phyloP scores from a whole-genome alignment of 2,113 vertebrate genomes.

The Steatornis caripensis region DNA sequence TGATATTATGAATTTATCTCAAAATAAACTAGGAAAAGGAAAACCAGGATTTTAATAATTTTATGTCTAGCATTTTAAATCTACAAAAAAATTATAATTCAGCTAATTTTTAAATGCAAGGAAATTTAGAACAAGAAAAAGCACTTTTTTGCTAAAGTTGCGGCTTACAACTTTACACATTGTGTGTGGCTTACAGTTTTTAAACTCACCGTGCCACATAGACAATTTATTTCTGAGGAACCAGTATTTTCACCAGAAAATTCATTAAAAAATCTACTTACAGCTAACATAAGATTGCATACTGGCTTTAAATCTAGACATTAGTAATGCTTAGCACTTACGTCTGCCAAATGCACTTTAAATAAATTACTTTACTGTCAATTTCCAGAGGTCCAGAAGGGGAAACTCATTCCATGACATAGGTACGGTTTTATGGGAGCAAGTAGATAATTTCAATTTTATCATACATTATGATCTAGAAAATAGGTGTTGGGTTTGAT shows the following conservation, averaged over 20 bases:
- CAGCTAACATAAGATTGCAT: neutral
- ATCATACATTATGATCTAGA: neutral
- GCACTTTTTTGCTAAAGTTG: neutral
- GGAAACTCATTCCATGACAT: neutral
- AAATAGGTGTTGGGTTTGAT: neutral
- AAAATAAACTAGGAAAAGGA: neutral
- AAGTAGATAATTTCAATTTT: neutral
- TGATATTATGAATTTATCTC: neutral
- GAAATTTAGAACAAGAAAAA: neutral
- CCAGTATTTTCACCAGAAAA: neutral
- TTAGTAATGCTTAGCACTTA: neutral
- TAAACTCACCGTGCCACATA: neutral
- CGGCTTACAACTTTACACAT: neutral
- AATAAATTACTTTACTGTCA: neutral
- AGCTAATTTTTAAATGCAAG: neutral
- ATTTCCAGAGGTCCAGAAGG: neutral
- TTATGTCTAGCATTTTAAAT: neutral
- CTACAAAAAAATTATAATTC: neutral
- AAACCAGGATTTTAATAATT: neutral
- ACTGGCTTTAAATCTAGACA: neutral
- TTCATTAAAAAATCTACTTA: neutral
- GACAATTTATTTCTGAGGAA: neutral
- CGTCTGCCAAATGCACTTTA: neutral
- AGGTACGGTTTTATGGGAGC: too few relatives aligned
- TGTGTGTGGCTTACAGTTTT: too few relatives aligned